Evolutionary conservation across 2,113 vertebrate species (phyloP), one percentile per base, ranked within the genome.

Genomic region (Cygnus atratus): DNA sequence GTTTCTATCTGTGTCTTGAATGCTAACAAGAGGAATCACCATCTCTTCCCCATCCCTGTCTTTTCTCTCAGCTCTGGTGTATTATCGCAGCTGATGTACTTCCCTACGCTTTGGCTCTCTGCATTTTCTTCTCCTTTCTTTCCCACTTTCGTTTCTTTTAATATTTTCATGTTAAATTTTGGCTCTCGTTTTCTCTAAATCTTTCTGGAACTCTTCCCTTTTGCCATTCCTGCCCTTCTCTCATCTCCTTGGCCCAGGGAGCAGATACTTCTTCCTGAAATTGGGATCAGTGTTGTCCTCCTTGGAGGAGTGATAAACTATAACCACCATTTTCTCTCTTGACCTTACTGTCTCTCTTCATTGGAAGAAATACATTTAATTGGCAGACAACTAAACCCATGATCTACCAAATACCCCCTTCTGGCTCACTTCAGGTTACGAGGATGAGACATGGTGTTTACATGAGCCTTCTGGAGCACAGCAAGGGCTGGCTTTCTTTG

Each of bases 161-260:
- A 58, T 70, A 50, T 21, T 91, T 75, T 93, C 33, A 37, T 43
- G 65, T 91, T 83, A 75, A 33, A 66, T 87, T 92, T 93, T 94
- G 63, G 16, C 20, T 79, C 35, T 75, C 8, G 6, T 79, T 88
- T 87, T 62, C 19, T 58, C 18, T 58, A n/a, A 66, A 48, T 79
- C 44, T 92, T 90, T 48, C 26, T 76, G 54, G 39, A 85, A 25
- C 20, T 71, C 52, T 72, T 84, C 33, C 24, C 9, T 65, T 78
- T 74, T 76, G 9, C 62, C 63, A 76, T 87, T 77, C 54, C 19
- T 70, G 48, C 44, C 18, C 33, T 54, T 41, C 29, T 75, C 15
- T 61, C 70, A 84, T 46, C n/a, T 50, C 11, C 22, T 80, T 14
- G 0, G 70, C 16, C 33, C 57, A 74, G 25, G 67, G 10, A 74